phyloP scores from a whole-genome alignment of 2,888 invertebrate species.

The Drosophila formosana region DNA sequence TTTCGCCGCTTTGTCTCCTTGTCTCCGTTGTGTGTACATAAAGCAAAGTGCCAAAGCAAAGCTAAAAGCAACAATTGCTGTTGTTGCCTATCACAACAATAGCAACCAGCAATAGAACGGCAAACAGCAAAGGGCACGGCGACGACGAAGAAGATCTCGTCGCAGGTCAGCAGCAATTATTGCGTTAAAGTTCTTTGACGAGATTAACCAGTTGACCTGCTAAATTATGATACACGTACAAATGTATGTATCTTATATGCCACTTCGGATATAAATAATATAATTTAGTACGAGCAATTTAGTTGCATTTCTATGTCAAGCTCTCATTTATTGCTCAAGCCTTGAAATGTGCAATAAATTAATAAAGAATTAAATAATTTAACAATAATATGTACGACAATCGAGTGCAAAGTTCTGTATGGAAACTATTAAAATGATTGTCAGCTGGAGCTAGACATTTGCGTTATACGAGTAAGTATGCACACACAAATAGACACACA shows the following conservation, averaged over 20 bases:
- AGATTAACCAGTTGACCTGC: constrained; percentile 17
- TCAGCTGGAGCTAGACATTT: constrained; percentile 40
- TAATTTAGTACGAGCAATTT: neutral
- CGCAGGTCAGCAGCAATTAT: constrained; percentile 18
- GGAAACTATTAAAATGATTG: constrained; percentile 51
- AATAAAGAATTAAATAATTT: constrained; percentile 41
- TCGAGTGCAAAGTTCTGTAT: constrained; percentile 55
- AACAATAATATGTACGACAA: constrained; percentile 30
- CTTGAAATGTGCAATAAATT: constrained; percentile 30
- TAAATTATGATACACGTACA: constrained; percentile 7
- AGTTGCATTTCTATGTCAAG: constrained; percentile 26
- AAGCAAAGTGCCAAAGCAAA: constrained; percentile 56
- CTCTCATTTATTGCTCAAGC: constrained; percentile 29
- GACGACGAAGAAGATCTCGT: constrained; percentile 11
- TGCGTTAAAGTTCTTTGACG: constrained; percentile 8
- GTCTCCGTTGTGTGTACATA: constrained; percentile 37
- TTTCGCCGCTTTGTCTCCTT: constrained; percentile 53
- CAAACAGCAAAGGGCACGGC: constrained; percentile 16
- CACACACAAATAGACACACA: constrained; percentile 6
- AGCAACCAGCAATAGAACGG: constrained; percentile 37
- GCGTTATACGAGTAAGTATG: constrained; percentile 19
- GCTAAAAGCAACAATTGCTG: constrained; percentile 47
- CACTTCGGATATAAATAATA: constrained; percentile 1
- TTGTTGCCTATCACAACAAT: constrained; percentile 50
- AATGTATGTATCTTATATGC: constrained; percentile 14